Evolutionary conservation across 2,113 vertebrate species (phyloP), one percentile per base, ranked within the genome.

Genomic region (Caloenas nicobarica): DNA sequence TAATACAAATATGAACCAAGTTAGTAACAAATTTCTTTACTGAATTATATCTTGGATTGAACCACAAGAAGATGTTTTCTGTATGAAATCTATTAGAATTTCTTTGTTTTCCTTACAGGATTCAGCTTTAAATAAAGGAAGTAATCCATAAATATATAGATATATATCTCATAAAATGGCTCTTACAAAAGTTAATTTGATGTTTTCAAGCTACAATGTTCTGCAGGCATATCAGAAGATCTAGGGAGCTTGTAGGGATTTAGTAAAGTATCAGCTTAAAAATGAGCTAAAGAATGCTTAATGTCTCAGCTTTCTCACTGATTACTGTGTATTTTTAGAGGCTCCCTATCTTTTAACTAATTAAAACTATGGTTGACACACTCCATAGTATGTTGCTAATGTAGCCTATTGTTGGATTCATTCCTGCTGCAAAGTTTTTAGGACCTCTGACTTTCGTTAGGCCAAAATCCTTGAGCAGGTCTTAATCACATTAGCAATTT

Each of bases 251-350:
- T 91, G 57, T 46, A 81, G 80, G 92, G 80, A 95, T 94, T 96
- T 92, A 84, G 76, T 64, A 90, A 96, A 96, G 80, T 76, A 92
- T n/a, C 69, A 65, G 88, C 93, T 96, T 95, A 88, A 91, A 93
- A 94, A 81, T 2, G 2, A 91, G 81, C 58, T 93, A 89, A 91
- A 80, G 87, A 77, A 73, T 66, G 54, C 71, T 94, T 94, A 95
- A 91, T 84, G 86, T 86, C 82, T 90, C 68, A 44, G 85, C 89
- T 93, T 96, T 91, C 80, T 94, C 80, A 81, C 61, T 91, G 77
- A 94, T 96, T 94, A 81, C 69, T 78, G 51, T 81, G 80, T 93
- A 93, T 95, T 96, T 96, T 96, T 84, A 93, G 93, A 72, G 82
- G 5, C 22, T 88, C 23, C 5, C 44, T 61, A 10, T 81, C 64